phyloP scores from a whole-genome alignment of 2,113 vertebrate genomes.

The Triplophysa siluroides region DNA sequence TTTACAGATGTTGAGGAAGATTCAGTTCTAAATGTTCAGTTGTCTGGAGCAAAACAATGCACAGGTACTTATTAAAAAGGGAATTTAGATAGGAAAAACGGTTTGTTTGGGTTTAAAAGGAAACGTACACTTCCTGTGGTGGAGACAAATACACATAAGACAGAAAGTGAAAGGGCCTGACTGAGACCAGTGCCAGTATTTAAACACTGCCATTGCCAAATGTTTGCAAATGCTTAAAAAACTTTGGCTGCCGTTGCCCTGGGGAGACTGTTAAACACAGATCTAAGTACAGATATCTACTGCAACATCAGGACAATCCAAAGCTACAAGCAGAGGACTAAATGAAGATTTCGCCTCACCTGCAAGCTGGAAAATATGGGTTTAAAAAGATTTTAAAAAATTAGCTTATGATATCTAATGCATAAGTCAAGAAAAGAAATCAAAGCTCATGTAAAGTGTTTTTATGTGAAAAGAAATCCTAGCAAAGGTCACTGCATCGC shows the following conservation, averaged over 20 bases:
- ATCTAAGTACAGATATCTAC: conserved; percentile 1
- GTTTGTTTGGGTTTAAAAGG: conserved; percentile 43
- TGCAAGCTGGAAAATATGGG: not conserved
- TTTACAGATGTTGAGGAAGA: too few species aligned
- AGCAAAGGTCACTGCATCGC: too few species aligned
- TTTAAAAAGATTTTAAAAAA: too few species aligned
- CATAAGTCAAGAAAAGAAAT: too few species aligned
- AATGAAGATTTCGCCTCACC: too few species aligned
- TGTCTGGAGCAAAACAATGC: not conserved
- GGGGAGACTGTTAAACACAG: not conserved
- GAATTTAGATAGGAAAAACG: conserved; percentile 17
- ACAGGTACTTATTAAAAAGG: not conserved
- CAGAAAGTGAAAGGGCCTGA: conserved; percentile 3
- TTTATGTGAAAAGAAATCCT: too few species aligned
- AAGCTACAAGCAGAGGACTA: too few species aligned
- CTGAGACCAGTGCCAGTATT: not conserved
- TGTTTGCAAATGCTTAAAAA: not conserved
- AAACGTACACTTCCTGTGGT: conserved; percentile 49
- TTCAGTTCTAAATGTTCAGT: too few species aligned
- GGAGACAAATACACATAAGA: not conserved
- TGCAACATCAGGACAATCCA: not conserved
- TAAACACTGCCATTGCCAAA: not conserved
- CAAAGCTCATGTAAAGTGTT: too few species aligned
- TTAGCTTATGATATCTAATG: too few species aligned
- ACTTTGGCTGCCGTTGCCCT: not conserved